phyloP scores from a whole-genome alignment of 1,140 invertebrate genomes.

The Drosophila kurseongensis region DNA sequence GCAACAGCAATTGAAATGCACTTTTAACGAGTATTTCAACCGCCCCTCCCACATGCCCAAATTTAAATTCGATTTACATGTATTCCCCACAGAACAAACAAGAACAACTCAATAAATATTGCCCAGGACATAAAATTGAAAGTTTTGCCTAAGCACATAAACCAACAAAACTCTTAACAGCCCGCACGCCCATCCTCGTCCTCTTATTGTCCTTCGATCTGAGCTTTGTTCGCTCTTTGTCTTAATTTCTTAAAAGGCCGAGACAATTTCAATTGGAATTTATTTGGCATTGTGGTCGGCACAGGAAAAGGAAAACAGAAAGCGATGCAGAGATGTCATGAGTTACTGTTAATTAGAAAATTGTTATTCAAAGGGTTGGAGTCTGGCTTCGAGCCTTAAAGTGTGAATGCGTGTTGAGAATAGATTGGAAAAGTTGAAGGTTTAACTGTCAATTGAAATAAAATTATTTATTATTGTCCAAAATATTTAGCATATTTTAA shows the following conservation, averaged over 20 bases:
- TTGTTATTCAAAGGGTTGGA: slow-evolving; percentile 46
- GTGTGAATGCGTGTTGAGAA: slow-evolving; percentile 6
- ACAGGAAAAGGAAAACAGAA: neutral
- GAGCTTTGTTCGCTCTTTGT: slow-evolving; percentile 25
- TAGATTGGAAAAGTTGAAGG: slow-evolving; percentile 8
- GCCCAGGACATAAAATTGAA: slow-evolving; percentile 60
- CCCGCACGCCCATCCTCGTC: neutral
- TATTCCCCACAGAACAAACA: slow-evolving; percentile 17
- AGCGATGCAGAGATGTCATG: slow-evolving; percentile 22
- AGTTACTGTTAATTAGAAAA: slow-evolving; percentile 77
- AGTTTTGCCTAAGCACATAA: slow-evolving; percentile 42
- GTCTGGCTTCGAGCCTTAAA: slow-evolving; percentile 1
- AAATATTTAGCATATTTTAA: neutral
- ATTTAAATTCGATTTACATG: slow-evolving; percentile 17
- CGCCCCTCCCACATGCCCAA: neutral
- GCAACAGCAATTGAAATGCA: slow-evolving; percentile 53
- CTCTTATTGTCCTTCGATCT: slow-evolving; percentile 12
- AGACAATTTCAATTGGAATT: slow-evolving; percentile 71
- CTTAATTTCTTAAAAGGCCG: slow-evolving; percentile 48
- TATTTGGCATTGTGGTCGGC: slow-evolving; percentile 45
- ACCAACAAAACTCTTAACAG: slow-evolving; percentile 28
- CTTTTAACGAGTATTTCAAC: slow-evolving; percentile 34
- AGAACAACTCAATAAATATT: slow-evolving; percentile 60
- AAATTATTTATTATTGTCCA: neutral
- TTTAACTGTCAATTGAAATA: slow-evolving; percentile 2